Percentiles rank a stretch among this genome's conserved stretches.
phyloP scores from a whole-genome alignment of 2,113 vertebrate genomes.

The Paedocypris sp. region DNA sequence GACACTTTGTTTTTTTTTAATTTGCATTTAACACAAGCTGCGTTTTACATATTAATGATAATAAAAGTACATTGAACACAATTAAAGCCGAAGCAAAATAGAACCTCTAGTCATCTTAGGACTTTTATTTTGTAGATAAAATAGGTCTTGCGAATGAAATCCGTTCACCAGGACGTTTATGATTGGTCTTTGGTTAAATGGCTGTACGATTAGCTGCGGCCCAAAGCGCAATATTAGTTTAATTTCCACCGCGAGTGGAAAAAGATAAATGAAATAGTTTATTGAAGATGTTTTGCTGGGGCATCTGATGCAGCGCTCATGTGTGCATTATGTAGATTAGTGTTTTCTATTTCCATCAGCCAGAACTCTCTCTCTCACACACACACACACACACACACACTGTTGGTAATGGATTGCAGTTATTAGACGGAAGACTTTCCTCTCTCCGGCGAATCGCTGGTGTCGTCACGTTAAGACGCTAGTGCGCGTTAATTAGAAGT shows the following conservation, averaged over 20 bases:
- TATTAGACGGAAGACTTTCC: conserved; percentile 21
- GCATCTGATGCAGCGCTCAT: conserved; percentile 19
- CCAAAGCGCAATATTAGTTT: conserved; percentile 21
- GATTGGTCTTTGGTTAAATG: conserved; percentile 21
- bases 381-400: conserved; percentile 19
- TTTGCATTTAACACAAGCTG: too few relatives aligned
- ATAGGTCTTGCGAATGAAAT: neutral
- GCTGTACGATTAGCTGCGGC: neutral
- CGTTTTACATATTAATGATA: too few relatives aligned
- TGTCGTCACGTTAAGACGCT: too few relatives aligned
- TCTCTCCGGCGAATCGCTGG: neutral
- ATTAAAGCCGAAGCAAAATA: too few relatives aligned
- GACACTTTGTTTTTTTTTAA: too few relatives aligned
- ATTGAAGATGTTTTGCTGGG: conserved; percentile 8
- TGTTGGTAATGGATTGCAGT: conserved; percentile 28
- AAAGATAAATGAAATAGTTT: conserved; percentile 28
- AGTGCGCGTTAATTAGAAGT: conserved; percentile 4
- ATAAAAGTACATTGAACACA: too few relatives aligned
- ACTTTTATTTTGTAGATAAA: neutral
- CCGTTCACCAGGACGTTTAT: conserved; percentile 15
- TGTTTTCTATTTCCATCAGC: conserved; percentile 20
- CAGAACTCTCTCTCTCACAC: too few relatives aligned
- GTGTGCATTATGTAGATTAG: conserved; percentile 36
- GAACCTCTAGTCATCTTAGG: too few relatives aligned
- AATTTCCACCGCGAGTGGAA: conserved; percentile 1